Conservation (phyloP, 1,140 invertebrate genomes). For the Scylla paramamosain region DNA sequence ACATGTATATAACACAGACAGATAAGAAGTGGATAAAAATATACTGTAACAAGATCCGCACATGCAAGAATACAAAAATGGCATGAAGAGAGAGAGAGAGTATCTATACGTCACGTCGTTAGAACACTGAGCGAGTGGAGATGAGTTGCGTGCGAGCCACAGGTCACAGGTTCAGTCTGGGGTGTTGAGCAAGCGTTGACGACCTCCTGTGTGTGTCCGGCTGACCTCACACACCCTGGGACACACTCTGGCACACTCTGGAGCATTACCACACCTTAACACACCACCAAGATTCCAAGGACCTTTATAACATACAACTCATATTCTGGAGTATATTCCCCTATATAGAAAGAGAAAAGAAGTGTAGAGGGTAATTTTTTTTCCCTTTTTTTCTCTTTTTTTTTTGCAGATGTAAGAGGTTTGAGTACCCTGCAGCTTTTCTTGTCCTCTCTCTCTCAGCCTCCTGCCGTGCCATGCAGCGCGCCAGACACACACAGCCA, state of each 20-base stretch:
- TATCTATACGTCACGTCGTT: conserved; percentile 25
- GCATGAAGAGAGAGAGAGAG: conserved; percentile 44
- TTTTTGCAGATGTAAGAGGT: no score
- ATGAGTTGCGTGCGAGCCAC: conserved; percentile 30
- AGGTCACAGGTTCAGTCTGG: background rate
- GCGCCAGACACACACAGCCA: background rate
- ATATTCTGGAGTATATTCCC: no score
- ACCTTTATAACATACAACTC: no score
- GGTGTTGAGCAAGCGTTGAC: conserved; percentile 34
- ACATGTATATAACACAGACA: conserved; percentile 36
- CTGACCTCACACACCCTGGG: background rate
- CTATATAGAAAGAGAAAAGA: no score
- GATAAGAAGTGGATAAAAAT: conserved; percentile 58
- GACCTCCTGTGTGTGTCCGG: background rate
- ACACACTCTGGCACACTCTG: background rate
- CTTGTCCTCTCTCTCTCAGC: background rate
- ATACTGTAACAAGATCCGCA: conserved; percentile 49
- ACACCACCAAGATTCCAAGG: no score
- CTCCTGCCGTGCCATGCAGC: background rate
- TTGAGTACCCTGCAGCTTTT: no score
- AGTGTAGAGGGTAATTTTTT: no score
- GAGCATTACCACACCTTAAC: background rate
- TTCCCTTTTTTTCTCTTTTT: no score
- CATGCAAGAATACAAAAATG: conserved; percentile 66
- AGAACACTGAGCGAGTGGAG: conserved; percentile 60